phyloP scores from a whole-genome alignment of 2,113 vertebrate species.

The Phalacrocorax brasilianus region DNA sequence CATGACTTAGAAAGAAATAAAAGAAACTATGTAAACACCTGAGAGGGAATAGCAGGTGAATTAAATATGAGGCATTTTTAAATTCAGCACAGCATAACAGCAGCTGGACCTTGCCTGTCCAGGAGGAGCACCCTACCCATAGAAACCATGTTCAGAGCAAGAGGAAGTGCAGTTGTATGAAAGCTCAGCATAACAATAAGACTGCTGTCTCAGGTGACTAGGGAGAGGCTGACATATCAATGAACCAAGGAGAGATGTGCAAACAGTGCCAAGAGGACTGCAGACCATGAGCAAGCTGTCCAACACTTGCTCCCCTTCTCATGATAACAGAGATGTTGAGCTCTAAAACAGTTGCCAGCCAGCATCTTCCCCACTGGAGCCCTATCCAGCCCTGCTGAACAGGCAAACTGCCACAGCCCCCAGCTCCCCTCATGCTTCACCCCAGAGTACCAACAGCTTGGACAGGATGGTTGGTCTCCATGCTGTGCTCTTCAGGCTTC shows the following conservation, averaged over 20 bases:
- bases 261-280: not conserved
- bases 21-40: not conserved
- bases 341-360: fast-evolving
- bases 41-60: not conserved
- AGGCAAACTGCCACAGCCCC: not conserved
- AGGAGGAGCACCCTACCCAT: not conserved
- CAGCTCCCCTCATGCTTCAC: not conserved
- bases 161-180: not conserved
- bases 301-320: not conserved
- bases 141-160: not conserved
- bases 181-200: not conserved
- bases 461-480: not conserved
- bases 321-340: not conserved
- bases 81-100: not conserved
- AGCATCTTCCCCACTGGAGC: not conserved
- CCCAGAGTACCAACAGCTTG: fast-evolving
- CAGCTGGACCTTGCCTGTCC: not conserved
- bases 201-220: not conserved
- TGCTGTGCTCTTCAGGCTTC: not conserved
- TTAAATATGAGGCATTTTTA: not conserved
- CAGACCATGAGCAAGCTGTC: not conserved
- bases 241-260: not conserved
- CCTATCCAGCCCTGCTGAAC: not conserved
- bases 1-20: not conserved
- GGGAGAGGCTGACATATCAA: not conserved